Conservation (phyloP, 2,113 vertebrate genomes). For the Neofelis nebulosa region DNA sequence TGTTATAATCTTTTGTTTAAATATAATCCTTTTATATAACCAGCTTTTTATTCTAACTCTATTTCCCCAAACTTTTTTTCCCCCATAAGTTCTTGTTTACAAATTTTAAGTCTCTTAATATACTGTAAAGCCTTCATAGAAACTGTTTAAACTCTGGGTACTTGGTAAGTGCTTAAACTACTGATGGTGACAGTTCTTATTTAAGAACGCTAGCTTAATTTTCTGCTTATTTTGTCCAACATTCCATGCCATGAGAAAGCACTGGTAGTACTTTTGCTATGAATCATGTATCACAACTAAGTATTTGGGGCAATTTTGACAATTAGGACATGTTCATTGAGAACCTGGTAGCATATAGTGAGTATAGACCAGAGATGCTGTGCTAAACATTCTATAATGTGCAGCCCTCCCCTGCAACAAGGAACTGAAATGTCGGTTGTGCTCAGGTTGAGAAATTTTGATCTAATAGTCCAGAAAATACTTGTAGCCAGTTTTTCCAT, state of each 20-base stretch:
- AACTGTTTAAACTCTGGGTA: not conserved
- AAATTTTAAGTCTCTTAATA: not conserved
- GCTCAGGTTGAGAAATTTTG: not conserved
- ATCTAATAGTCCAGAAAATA: not conserved
- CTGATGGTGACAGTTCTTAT: not conserved
- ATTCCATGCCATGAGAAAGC: not conserved
- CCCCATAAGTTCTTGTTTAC: not conserved
- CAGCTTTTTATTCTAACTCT: not conserved
- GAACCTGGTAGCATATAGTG: not conserved
- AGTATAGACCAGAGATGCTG: not conserved
- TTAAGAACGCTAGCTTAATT: not conserved
- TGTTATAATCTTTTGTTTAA: not conserved
- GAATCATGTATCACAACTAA: not conserved
- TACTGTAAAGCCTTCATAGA: not conserved
- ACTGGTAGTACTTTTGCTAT: not conserved
- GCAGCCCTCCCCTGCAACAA: not conserved
- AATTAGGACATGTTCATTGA: not conserved
- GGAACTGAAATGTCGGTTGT: not conserved
- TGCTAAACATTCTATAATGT: not conserved
- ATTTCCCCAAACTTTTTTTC: not conserved
- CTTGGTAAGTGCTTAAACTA: not conserved
- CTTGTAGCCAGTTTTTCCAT: not conserved
- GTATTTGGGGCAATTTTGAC: not conserved
- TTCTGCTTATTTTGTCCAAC: not conserved
- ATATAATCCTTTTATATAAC: not conserved